These are phyloP conservation scores for Rhizomys pruinosus DNA, from an alignment of 2,113 vertebrate genomes.

Conservation along the genomic window DNA sequence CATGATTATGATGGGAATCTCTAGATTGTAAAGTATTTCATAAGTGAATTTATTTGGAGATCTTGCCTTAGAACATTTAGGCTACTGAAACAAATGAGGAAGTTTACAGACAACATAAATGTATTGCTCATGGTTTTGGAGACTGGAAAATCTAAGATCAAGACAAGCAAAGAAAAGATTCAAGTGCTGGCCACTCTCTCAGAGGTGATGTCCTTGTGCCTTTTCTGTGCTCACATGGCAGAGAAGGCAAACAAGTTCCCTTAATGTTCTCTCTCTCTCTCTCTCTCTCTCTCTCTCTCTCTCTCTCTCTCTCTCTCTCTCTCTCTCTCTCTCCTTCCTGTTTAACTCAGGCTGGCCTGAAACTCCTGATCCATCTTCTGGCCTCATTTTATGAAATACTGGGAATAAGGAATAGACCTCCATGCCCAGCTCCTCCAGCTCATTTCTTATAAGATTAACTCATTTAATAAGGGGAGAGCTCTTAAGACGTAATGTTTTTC, in stretches of 20 bases:
- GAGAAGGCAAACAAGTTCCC: not conserved
- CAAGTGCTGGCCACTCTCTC: not conserved
- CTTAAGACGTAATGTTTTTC: not conserved
- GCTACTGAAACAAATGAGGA: not conserved
- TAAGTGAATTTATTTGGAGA: not conserved
- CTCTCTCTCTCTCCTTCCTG: too few relatives aligned
- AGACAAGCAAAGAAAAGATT: not conserved
- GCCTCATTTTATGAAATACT: not conserved
- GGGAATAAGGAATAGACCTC: not conserved
- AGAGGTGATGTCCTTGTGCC: not conserved
- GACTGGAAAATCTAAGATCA: not conserved
- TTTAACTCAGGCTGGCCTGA: not conserved
- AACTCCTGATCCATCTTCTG: not conserved
- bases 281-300: not conserved
- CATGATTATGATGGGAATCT: not conserved
- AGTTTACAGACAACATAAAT: not conserved
- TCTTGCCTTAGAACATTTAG: not conserved
- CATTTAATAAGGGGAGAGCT: not conserved
- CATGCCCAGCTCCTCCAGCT: not conserved
- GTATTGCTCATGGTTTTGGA: not conserved
- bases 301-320: not conserved
- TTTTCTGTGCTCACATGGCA: not conserved
- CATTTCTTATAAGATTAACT: not conserved
- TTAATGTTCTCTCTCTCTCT: too few relatives aligned
- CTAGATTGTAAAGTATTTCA: not conserved